Conservation (phyloP, 2,797 vertebrate species). For the Tangara arthus region DNA sequence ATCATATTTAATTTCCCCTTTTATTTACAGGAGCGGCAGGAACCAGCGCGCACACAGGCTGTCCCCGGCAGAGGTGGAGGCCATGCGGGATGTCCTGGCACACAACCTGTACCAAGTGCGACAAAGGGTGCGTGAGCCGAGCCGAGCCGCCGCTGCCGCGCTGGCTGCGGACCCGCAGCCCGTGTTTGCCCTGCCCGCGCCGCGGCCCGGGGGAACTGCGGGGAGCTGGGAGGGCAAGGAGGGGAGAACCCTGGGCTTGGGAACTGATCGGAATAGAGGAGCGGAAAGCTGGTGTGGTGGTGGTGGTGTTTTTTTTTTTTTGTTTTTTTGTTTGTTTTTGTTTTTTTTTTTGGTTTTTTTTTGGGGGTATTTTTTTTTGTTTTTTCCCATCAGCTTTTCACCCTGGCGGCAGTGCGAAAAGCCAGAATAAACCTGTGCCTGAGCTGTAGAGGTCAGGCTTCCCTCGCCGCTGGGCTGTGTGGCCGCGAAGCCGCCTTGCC, state of each 20-base stretch:
- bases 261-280: rapidly evolving
- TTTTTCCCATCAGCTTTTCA: neutral
- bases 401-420: neutral
- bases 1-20: neutral
- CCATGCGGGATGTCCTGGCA: conserved; percentile 88
- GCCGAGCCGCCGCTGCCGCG: neutral
- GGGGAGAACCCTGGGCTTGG: neutral
- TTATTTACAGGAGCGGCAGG: conserved; percentile 75
- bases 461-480: neutral
- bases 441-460: conserved; percentile 71
- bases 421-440: neutral
- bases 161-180: neutral
- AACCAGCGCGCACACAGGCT: conserved; percentile 66
- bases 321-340: too few species aligned
- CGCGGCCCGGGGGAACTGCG: neutral
- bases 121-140: conserved; percentile 78
- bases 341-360: too few species aligned
- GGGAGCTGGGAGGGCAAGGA: rapidly evolving
- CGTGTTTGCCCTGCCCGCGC: neutral
- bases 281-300: neutral
- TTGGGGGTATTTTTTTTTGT: neutral
- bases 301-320: too few species aligned
- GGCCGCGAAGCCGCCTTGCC: neutral
- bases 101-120: conserved; percentile 93
- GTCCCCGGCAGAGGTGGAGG: conserved; percentile 79